Conservation (phyloP, 2,797 vertebrate species). For the Acipenser oxyrinchus region DNA sequence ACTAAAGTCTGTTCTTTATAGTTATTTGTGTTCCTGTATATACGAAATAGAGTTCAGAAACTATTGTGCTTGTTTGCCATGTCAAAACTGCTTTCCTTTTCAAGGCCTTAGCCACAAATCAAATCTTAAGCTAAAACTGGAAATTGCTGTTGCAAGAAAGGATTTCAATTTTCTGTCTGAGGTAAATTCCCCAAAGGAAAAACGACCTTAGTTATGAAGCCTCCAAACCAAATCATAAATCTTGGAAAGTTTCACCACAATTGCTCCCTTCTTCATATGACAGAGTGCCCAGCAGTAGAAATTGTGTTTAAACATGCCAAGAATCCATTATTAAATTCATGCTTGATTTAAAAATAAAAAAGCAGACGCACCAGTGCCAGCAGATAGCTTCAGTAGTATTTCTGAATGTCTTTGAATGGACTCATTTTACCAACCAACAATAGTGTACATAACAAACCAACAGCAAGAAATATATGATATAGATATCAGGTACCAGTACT, state of each 20-base stretch:
- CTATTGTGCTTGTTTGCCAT: not conserved
- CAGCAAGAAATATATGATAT: not conserved
- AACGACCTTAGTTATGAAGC: slow-evolving; percentile 11
- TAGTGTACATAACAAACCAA: no score
- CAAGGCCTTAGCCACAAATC: slow-evolving; percentile 15
- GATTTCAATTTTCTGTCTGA: slow-evolving; percentile 17
- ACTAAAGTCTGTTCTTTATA: not conserved
- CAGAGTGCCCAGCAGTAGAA: slow-evolving; percentile 23
- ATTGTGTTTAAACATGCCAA: slow-evolving; percentile 23
- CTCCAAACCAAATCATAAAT: slow-evolving; percentile 28
- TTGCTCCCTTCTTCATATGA: slow-evolving; percentile 27
- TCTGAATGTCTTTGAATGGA: no score
- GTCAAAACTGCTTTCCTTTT: slow-evolving; percentile 6
- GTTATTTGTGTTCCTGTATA: not conserved
- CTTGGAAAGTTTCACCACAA: slow-evolving; percentile 16
- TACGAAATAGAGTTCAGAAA: not conserved
- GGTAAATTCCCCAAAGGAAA: slow-evolving; percentile 20
- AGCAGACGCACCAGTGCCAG: not conserved
- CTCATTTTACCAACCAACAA: no score
- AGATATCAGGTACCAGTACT: slow-evolving; percentile 24
- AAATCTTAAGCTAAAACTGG: slow-evolving; percentile 11
- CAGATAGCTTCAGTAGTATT: not conserved
- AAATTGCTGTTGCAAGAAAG: slow-evolving; percentile 13
- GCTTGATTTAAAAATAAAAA: not conserved
- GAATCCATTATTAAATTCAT: slow-evolving; percentile 33